Base-by-base conservation (phyloP, 2,888 invertebrate genomes). In the Eutolmus rufibarbis region DNA sequence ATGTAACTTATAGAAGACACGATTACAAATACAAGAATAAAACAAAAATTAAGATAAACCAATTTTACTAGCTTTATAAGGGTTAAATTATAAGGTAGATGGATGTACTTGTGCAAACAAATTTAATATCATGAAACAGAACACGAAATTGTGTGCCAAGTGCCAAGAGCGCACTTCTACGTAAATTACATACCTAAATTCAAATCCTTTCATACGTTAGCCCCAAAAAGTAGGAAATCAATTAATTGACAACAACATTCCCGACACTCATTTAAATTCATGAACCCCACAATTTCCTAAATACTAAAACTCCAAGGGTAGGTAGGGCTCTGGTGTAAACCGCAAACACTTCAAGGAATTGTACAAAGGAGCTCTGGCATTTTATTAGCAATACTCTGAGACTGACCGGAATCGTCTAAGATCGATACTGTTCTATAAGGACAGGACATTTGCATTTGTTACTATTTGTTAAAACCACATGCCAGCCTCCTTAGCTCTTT, bases 391-490 rank as follows among this genome's bases (percentile, higher is more conserved):
- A 46, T 79, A 79, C 19, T 0, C 46, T 23, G 28, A 14, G 56
- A 79, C 56, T 31, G 51, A 34, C 51, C 51, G 19, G 51, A 51
- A 23, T 28, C 28, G 79, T 16, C 31, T 51, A n/a, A 12, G 46
- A 79, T 79, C 78, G 78, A 79, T 79, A 43, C 23, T 79, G n/a
- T 34, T 78, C 78, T n/a, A 1, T 56, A 51, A 79, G 79, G 79
- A 28, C 46, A 79, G 79, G 79, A 28, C 78, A 79, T 79, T 79
- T 79, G 51, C 23, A 56, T 79, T 51, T 76, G 56, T 79, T 40
- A 43, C 78, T 40, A 23, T 78, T 79, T 79, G 51, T 16, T 28
- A 4, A 4, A 4, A 12, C 66, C 66, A 28, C 76, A 76, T 37
- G 37, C 5, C 8, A 76, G 34, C 76, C 34, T 28, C 7, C 12